A percentile compares a stretch with the other conserved stretches of the same genome.
These are phyloP conservation scores for Embiotoca jacksoni DNA, from an alignment of 2,113 vertebrate genomes.

Conservation along the genomic window DNA sequence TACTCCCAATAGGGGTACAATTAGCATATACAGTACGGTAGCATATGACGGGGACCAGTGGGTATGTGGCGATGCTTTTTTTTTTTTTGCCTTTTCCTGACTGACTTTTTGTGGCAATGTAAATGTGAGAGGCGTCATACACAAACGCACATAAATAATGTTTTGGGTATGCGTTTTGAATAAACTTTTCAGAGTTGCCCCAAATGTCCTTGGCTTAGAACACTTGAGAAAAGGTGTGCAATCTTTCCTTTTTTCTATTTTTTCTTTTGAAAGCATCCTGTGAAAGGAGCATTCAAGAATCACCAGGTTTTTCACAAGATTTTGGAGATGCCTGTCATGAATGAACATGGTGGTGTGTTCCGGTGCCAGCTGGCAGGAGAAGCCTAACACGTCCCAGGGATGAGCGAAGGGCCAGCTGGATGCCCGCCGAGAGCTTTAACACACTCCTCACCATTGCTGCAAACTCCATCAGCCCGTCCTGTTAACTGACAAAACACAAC, in stretches of 20 bases:
- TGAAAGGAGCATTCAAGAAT: slow-evolving; percentile 73
- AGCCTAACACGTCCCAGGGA: slow-evolving; percentile 73
- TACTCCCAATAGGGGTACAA: background rate
- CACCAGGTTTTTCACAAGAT: slow-evolving; percentile 75
- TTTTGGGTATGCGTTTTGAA: slow-evolving; percentile 51
- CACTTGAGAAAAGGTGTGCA: slow-evolving; percentile 57
- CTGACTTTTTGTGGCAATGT: slow-evolving; percentile 19
- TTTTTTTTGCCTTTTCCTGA: slow-evolving; percentile 7
- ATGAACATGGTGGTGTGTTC: slow-evolving; percentile 75
- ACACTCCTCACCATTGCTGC: slow-evolving; percentile 71
- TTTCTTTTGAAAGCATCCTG: slow-evolving; percentile 53
- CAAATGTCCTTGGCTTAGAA: slow-evolving; percentile 78
- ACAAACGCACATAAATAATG: slow-evolving; percentile 52
- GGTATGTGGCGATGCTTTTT: slow-evolving; percentile 7
- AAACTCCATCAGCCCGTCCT: slow-evolving; percentile 76
- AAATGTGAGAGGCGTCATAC: slow-evolving; percentile 38
- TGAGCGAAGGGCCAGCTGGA: slow-evolving; percentile 80
- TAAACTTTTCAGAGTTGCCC: slow-evolving; percentile 68
- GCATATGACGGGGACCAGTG: slow-evolving; percentile 4
- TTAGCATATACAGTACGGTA: slow-evolving; percentile 31
- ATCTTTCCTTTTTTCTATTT: slow-evolving; percentile 39
- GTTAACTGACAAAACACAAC: slow-evolving; percentile 80
- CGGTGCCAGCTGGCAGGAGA: slow-evolving; percentile 82
- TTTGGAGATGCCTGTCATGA: slow-evolving; percentile 77
- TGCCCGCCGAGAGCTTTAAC: slow-evolving; percentile 76